Conservation (phyloP, 2,797 vertebrate genomes). For the Poecilia velifera region DNA sequence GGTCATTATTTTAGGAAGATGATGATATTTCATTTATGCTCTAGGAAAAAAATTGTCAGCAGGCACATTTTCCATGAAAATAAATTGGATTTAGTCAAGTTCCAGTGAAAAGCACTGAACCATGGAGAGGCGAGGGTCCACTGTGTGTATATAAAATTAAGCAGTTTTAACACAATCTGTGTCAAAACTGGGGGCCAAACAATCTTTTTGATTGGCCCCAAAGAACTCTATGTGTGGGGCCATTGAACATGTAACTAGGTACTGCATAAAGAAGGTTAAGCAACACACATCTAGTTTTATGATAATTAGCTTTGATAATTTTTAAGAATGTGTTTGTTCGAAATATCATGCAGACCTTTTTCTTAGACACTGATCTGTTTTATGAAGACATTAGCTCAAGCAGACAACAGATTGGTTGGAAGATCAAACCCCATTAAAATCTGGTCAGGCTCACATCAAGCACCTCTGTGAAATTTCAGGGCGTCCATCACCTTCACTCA, state of each 20-base stretch:
- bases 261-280: not conserved
- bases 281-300: not conserved
- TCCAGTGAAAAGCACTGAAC: not conserved
- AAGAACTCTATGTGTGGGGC: not conserved
- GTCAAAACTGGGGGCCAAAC: not conserved
- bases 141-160: not conserved
- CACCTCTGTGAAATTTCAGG: conserved; percentile 17
- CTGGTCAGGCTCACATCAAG: not conserved
- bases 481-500: conserved; percentile 10
- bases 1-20: too few species aligned
- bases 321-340: not conserved
- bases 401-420: not conserved
- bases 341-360: not conserved
- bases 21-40: not conserved
- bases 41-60: not conserved
- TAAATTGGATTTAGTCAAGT: not conserved
- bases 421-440: conserved; percentile 2
- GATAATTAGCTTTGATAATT: not conserved
- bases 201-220: not conserved
- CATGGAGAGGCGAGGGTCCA: too few species aligned
- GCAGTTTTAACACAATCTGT: not conserved
- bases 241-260: not conserved
- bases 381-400: not conserved
- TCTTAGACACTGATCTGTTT: not conserved
- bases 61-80: not conserved